These are phyloP conservation scores for Neria commutata DNA, from an alignment of 2,888 invertebrate genomes.

Conservation along the genomic window DNA sequence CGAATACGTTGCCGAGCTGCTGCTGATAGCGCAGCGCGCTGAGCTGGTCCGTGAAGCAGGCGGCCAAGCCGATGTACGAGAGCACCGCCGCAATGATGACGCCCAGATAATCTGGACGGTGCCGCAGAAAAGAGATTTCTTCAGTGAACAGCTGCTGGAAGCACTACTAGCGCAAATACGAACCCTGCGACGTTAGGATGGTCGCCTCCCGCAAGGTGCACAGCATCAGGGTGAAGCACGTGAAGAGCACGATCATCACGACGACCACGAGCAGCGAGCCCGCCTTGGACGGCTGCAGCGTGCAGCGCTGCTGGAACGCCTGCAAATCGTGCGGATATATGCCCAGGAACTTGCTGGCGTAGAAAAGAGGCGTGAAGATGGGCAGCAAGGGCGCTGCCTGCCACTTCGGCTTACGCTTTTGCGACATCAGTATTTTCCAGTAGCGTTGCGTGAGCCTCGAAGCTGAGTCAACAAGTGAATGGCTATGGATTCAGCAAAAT, in stretches of 20 bases:
- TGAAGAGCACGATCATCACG: conserved; percentile 21
- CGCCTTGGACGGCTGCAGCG: conserved; percentile 30
- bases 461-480: no score
- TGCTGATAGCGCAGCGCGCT: conserved; percentile 38
- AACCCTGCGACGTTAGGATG: conserved; percentile 28
- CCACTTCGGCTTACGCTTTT: no score
- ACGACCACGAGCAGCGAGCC: conserved; percentile 33
- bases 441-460: no score
- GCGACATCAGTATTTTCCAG: no score
- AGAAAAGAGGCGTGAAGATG: conserved; percentile 32
- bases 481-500: no score
- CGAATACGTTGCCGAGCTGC: conserved; percentile 34
- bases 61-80: conserved; percentile 42
- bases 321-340: conserved; percentile 35
- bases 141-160: no score
- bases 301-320: conserved; percentile 25
- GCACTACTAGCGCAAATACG: no score
- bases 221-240: conserved; percentile 33
- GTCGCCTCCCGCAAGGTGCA: conserved; percentile 28
- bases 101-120: no score
- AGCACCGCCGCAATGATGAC: conserved; percentile 44
- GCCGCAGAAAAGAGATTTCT: no score
- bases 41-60: conserved; percentile 41
- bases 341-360: conserved; percentile 37
- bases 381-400: no score